phyloP scores from a whole-genome alignment of 2,113 vertebrate genomes.

The Columbina picui region DNA sequence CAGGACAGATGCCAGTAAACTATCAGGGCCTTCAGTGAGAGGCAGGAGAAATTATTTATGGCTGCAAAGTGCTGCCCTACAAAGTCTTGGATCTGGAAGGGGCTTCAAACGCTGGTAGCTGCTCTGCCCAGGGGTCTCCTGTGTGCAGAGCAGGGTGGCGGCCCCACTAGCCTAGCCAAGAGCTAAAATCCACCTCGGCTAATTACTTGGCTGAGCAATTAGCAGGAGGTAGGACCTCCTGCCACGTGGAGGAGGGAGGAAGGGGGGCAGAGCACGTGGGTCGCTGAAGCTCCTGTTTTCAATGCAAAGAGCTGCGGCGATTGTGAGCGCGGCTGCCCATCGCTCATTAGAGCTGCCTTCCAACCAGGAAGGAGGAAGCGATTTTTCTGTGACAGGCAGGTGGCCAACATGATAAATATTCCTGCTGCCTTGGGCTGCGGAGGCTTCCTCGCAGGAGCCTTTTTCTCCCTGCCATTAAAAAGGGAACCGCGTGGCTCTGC shows the following conservation, averaged over 20 bases:
- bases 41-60: neutral
- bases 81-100: neutral
- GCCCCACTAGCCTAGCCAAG: neutral
- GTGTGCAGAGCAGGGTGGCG: neutral
- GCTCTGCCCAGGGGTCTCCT: neutral
- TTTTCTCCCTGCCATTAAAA: neutral
- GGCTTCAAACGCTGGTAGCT: neutral
- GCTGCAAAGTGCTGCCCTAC: neutral
- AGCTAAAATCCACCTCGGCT: neutral
- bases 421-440: constrained; percentile 37
- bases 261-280: neutral
- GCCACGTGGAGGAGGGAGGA: neutral
- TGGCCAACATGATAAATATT: constrained; percentile 46
- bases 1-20: neutral
- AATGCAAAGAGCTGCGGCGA: neutral
- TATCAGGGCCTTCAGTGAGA: neutral
- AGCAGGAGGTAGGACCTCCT: neutral
- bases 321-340: neutral
- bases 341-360: constrained; percentile 30
- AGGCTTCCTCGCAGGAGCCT: constrained; percentile 18
- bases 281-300: neutral
- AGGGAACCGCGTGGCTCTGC: neutral
- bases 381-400: constrained; percentile 51
- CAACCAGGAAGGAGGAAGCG: constrained; percentile 13
- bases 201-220: constrained; percentile 16